Evolutionary conservation across 2,888 invertebrate genomes (phyloP).

Genomic region (Euplexia lucipara): DNA sequence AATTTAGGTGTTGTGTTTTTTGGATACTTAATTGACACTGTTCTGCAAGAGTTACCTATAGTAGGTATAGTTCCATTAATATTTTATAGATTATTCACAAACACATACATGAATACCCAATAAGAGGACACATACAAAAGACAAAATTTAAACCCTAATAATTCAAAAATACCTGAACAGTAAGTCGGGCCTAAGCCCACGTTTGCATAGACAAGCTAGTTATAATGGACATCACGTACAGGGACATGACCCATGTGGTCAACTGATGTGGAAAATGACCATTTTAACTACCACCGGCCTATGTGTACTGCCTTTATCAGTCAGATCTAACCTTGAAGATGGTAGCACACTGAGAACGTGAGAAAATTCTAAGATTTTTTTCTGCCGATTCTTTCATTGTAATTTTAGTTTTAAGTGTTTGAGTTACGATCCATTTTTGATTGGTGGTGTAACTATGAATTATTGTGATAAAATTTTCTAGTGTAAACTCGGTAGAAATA

Average conservation of each 20-base stretch:
- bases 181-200: conserved; percentile 35
- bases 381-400: conserved; percentile 35
- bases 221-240: conserved; percentile 70
- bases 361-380: conserved; percentile 75
- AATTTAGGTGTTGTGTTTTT: no score
- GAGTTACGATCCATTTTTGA: conserved; percentile 18
- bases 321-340: conserved; percentile 81
- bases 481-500: conserved; percentile 37
- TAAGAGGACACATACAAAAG: not conserved
- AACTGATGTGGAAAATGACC: conserved; percentile 76
- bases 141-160: conserved; percentile 31
- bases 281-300: conserved; percentile 70
- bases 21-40: not conserved
- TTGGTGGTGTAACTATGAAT: not conserved
- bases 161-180: conserved; percentile 24
- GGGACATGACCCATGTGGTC: conserved; percentile 79
- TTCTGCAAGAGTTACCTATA: not conserved
- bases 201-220: conserved; percentile 56
- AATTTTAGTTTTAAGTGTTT: conserved; percentile 11
- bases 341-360: conserved; percentile 78
- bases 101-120: no score
- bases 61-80: not conserved
- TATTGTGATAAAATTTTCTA: conserved; percentile 15
- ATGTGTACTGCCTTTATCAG: conserved; percentile 75
- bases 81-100: no score